A percentile compares a stretch with the other conserved stretches of the same genome.
phyloP scores from a whole-genome alignment of 2,888 invertebrate species.

The Polymixis lichenea region DNA sequence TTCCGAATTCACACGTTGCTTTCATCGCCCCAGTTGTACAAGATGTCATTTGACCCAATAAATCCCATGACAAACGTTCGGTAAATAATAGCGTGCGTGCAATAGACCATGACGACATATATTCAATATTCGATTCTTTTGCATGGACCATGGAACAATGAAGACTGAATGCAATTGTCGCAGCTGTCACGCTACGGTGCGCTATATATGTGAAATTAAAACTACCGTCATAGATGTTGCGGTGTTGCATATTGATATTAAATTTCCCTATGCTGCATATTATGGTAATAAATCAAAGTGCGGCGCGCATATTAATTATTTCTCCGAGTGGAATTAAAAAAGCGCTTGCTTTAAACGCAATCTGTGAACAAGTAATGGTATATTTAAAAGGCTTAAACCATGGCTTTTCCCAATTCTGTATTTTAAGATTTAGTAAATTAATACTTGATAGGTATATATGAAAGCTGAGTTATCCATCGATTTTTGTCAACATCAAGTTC shows the following conservation, averaged over 20 bases:
- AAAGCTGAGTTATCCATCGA: not conserved
- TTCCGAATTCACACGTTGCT: slow-evolving; percentile 59
- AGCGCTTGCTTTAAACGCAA: not conserved
- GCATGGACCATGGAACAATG: slow-evolving; percentile 75
- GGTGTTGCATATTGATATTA: slow-evolving; percentile 47
- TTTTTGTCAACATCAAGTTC: no score
- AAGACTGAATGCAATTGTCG: slow-evolving; percentile 68
- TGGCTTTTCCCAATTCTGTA: not conserved
- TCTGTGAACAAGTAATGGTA: slow-evolving; percentile 1
- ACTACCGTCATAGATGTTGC: slow-evolving; percentile 45
- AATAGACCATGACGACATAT: slow-evolving; percentile 79
- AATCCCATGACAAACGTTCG: slow-evolving; percentile 74
- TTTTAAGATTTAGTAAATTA: not conserved
- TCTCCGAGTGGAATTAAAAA: slow-evolving; percentile 6
- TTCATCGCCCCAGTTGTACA: slow-evolving; percentile 65
- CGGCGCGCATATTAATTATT: not conserved
- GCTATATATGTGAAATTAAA: slow-evolving; percentile 65
- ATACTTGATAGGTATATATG: not conserved
- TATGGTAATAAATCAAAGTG: slow-evolving; percentile 23
- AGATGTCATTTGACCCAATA: slow-evolving; percentile 70
- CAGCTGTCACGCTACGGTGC: slow-evolving; percentile 72
- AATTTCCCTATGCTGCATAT: slow-evolving; percentile 32
- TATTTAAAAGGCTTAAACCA: not conserved
- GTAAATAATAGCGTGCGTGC: slow-evolving; percentile 74
- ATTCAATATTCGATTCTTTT: slow-evolving; percentile 78